These are phyloP conservation scores for Netelia inedita DNA, from an alignment of 2,888 invertebrate species.

Conservation along the genomic window DNA sequence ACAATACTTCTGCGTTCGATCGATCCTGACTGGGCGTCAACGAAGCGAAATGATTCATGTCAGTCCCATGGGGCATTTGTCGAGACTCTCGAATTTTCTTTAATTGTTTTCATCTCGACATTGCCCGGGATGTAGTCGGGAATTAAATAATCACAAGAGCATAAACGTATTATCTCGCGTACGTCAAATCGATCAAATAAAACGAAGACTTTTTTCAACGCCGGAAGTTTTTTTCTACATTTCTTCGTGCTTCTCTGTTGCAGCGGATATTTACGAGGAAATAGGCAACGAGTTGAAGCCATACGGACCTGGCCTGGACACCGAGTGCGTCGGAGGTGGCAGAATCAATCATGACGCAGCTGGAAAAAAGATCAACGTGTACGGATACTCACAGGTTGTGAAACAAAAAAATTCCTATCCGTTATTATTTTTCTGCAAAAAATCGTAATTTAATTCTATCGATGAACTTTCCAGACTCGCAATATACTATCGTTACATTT, in stretches of 20 bases:
- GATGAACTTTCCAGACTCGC: no score
- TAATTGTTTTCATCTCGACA: background rate
- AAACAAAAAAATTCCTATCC: background rate
- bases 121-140: background rate
- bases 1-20: conserved; percentile 26
- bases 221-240: background rate
- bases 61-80: conserved; percentile 5
- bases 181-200: background rate
- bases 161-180: background rate
- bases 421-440: background rate
- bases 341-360: conserved; percentile 94
- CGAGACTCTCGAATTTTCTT: conserved; percentile 1
- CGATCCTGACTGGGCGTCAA: conserved; percentile 13
- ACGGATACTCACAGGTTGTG: conserved; percentile 94
- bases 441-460: no score
- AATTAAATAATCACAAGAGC: background rate
- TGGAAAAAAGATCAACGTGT: conserved; percentile 93
- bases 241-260: conserved; percentile 74
- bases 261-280: conserved; percentile 93
- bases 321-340: conserved; percentile 96
- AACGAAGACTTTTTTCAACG: background rate
- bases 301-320: conserved; percentile 87
- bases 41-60: conserved; percentile 47
- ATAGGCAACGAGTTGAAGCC: conserved; percentile 85
- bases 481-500: no score